Evolutionary conservation across 53 echinoderm and acorn worm genomes (phyloP), one percentile per base, ranked within the genome.

Genomic region (Zoroaster sp.): DNA sequence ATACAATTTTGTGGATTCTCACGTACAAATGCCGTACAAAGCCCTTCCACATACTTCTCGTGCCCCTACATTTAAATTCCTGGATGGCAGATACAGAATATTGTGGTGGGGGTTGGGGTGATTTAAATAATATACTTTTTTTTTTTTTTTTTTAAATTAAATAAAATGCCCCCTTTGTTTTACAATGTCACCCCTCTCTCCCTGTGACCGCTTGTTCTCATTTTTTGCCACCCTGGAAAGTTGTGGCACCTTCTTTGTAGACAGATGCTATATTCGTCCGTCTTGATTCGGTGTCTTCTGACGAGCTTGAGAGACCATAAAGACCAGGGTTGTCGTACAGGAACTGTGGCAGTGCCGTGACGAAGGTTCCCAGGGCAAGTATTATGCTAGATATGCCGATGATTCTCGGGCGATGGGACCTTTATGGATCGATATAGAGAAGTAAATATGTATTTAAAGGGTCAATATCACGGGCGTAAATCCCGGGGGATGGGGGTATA

Each of bases 281-380:
- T 36, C n/a, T 70, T 21, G 47, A 21, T 13, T 12, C 4, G 49
- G 43, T 21, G 21, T 35, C 17, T 30, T 46, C 75, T 1, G 15
- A 25, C 42, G 42, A 31, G 2, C 35, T 11, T 3, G 31, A 4
- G 31, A 4, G 1, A 5, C n/a, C 41, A 11, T 67, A 40, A 3
- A 81, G 81, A 28, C 12, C 41, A 0, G 47, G 45, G 38, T 89
- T 78, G 49, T 71, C 80, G 35, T 36, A 86, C 4, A 94, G 30
- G 65, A 94, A 92, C 65, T 94, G 94, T 10, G 94, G 94, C 8
- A 94, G 40, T 7, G 92, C 70, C 20, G 77, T 74, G 53, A 92
- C 15, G 63, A 94, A 80, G 45, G 83, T 80, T 1, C 94, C 94
- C 54, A 90, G 14, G 33, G 87, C 92, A 2, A 92, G 80, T 12